phyloP scores from a whole-genome alignment of 2,888 invertebrate genomes.

The Ochropacha duplaris region DNA sequence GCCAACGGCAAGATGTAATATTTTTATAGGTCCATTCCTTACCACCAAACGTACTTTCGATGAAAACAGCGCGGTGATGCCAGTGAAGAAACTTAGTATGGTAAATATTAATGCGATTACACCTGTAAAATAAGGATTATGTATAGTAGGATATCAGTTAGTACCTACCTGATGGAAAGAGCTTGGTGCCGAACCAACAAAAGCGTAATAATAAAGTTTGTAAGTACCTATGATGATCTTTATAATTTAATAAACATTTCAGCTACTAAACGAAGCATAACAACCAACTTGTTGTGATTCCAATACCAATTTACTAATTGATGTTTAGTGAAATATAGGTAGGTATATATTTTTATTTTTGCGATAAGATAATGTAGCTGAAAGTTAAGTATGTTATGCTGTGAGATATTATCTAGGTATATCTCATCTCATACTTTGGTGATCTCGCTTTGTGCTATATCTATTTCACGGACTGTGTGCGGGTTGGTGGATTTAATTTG shows the following conservation, averaged over 20 bases:
- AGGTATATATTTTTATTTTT: neutral
- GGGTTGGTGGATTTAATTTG: no score
- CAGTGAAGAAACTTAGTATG: slow-evolving; percentile 68
- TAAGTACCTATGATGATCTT: no score
- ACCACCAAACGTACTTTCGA: slow-evolving; percentile 72
- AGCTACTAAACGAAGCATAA: no score
- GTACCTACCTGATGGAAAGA: no score
- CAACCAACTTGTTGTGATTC: no score
- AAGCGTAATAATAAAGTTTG: no score
- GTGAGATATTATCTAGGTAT: slow-evolving; percentile 17
- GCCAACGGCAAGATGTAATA: slow-evolving; percentile 79
- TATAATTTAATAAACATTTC: no score
- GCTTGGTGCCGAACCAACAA: no score
- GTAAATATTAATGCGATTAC: slow-evolving; percentile 77
- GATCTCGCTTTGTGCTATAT: no score
- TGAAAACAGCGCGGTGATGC: slow-evolving; percentile 78
- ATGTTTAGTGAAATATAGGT: neutral
- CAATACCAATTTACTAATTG: no score
- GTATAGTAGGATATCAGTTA: no score
- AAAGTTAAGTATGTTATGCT: slow-evolving; percentile 9
- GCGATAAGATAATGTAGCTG: neutral
- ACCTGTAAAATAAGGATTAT: slow-evolving; percentile 52
- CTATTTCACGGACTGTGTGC: neutral
- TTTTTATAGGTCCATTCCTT: slow-evolving; percentile 74
- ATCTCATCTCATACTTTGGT: neutral